Base-by-base conservation (phyloP, 2,797 vertebrate genomes). In the Steatocranus sp. region DNA sequence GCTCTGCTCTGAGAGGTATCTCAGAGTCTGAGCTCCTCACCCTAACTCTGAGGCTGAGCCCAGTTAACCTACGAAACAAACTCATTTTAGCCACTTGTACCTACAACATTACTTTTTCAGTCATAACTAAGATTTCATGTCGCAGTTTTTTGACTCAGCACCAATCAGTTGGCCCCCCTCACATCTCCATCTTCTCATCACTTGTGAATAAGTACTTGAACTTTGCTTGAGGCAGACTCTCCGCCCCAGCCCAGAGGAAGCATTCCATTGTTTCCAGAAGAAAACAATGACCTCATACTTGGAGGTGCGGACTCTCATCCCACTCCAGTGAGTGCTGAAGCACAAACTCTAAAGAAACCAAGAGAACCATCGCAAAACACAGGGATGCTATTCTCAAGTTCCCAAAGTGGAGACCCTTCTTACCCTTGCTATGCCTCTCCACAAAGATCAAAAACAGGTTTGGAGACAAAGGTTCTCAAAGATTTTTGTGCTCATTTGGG, bases 251-350 rank as follows among this genome's bases (percentile, higher is more conserved):
- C 20, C 23, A 68, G 14, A 66, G 61, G n/a, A 38, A 23, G 36
- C 34, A 66, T 66, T 15, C 20, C 20, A 68, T 68, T 15, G 2
- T 38, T 63, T 38, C 11, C 32, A 38, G 32, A 41, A 68, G 12
- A 68, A 36, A 68, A 68, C 20, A 9, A 1, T 41, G 20, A 41
- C 20, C 63, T 43, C 12, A 15, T 23, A 68, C 63, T 68, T 41
- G 20, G 14, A 25, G 20, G 63, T 17, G 0, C 0, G 4, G 61
- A 23, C 61, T 66, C 8, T 66, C 36, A 66, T 41, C 61, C 36
- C 0, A 8, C 36, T 41, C 3, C 63, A 68, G 36, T 43, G 20
- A 25, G 36, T 25, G 8, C 1, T 68, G 63, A 68, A 68, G 63
- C 8, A 2, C 63, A 68, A 41, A 68, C 20, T 68, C 36, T 68